Evolutionary conservation across 2,797 vertebrate genomes (phyloP), one percentile per base, ranked within the genome.

Genomic region (Danio choprae): DNA sequence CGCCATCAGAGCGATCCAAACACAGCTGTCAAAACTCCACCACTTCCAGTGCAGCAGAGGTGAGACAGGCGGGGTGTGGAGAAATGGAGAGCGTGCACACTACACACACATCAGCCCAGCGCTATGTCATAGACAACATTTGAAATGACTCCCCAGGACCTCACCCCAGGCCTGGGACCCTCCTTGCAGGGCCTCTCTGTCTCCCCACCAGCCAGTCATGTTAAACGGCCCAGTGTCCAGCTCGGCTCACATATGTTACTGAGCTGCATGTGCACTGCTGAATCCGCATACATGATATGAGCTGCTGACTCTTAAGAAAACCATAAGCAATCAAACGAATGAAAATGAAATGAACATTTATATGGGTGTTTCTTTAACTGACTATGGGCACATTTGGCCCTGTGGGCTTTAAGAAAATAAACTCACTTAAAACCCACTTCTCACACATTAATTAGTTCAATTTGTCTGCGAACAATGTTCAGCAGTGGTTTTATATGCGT

Each of bases 11-110:
- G 89, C 87, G 86, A 86, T 93, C 89, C 86, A 86, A 93, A 89
- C 90, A 88, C 94, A 95, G 94, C 94, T 94, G 93, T 94, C 93
- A 93, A 94, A 95, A 94, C 92, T 90, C 87, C 87, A 84, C 74
- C 86, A 90, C 86, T 87, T 93, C 91, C 91, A 93, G 84, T 83
- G 85, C 87, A 87, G 90, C 91, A 91, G 90, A 88, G 84, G 89
- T 79, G 86, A 85, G 89, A 89, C 89, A 86, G 82, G 84, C 87
- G 80, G 84, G 88, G 90, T 88, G 83, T 63, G 86, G 81, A 78
- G 81, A 56, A 80, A 77, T 71, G 77, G 73, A 84, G 84, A 81
- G 74, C 71, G 62, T 12, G 56, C 64, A 84, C 65, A 64, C 43
- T 68, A 64, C 46, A 44, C 60, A 76, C 72, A 81, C 29, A 83